A percentile compares a stretch with the other conserved stretches of the same genome.
These are phyloP conservation scores for Apamea anceps DNA, from an alignment of 2,888 invertebrate genomes.

Conservation along the genomic window DNA sequence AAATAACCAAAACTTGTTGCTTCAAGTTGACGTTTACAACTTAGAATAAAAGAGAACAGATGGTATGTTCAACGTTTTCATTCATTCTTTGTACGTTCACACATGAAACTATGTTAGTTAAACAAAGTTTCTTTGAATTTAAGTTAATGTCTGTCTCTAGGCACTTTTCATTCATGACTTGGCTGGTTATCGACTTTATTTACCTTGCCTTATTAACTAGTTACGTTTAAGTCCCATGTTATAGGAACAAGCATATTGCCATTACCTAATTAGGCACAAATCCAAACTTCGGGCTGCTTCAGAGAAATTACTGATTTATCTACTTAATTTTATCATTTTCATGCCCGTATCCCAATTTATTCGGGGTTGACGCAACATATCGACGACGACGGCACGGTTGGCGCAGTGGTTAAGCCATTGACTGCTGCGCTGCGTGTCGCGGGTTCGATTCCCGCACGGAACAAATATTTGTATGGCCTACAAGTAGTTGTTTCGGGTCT, in stretches of 20 bases:
- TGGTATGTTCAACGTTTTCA: conserved; percentile 36
- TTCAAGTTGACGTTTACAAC: conserved; percentile 40
- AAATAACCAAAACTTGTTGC: conserved; percentile 41
- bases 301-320: neutral
- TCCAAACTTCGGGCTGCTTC: no score
- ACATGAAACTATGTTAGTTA: conserved; percentile 23
- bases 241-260: no score
- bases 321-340: neutral
- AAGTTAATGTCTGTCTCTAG: neutral
- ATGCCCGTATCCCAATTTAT: neutral
- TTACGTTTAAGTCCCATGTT: neutral
- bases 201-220: neutral
- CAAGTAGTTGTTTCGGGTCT: no score
- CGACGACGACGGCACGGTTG: no score
- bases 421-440: no score
- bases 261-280: no score
- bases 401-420: no score
- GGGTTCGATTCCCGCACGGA: no score
- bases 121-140: conserved; percentile 21
- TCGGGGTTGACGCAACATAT: neutral
- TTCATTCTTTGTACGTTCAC: conserved; percentile 35
- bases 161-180: conserved; percentile 13
- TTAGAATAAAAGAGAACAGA: conserved; percentile 44
- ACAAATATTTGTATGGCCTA: no score
- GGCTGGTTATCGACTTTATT: neutral